phyloP scores from a whole-genome alignment of 2,888 invertebrate genomes.

The Acrobasis suavella region DNA sequence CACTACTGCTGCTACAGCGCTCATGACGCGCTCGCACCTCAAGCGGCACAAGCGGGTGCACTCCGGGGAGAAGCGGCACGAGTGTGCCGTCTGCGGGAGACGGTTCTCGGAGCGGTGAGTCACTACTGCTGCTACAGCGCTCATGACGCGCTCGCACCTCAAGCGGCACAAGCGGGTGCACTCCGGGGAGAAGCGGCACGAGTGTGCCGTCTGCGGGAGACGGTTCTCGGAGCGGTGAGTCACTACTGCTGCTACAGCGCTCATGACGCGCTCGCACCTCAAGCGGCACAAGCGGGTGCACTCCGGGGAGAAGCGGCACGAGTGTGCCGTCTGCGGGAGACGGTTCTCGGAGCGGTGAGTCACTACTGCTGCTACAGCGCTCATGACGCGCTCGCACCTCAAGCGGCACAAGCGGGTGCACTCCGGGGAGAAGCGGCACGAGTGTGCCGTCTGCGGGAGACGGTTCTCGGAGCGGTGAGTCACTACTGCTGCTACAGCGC shows the following conservation, averaged over 20 bases:
- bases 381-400: constrained; percentile 85
- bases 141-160: constrained; percentile 85
- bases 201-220: constrained; percentile 81
- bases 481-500: constrained; percentile 48
- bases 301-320: constrained; percentile 84
- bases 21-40: constrained; percentile 85
- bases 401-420: constrained; percentile 86
- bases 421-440: constrained; percentile 84
- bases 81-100: constrained; percentile 81
- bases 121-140: constrained; percentile 57
- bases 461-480: constrained; percentile 81
- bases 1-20: constrained; percentile 57
- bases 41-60: constrained; percentile 86
- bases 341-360: constrained; percentile 81
- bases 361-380: constrained; percentile 57
- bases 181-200: constrained; percentile 84
- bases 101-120: constrained; percentile 81
- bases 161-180: constrained; percentile 86
- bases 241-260: constrained; percentile 57
- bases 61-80: constrained; percentile 84
- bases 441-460: constrained; percentile 81
- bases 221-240: constrained; percentile 81
- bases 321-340: constrained; percentile 81
- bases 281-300: constrained; percentile 86
- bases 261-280: constrained; percentile 85